phyloP scores from a whole-genome alignment of 2,888 invertebrate genomes.

The Aporophyla lueneburgensis region DNA sequence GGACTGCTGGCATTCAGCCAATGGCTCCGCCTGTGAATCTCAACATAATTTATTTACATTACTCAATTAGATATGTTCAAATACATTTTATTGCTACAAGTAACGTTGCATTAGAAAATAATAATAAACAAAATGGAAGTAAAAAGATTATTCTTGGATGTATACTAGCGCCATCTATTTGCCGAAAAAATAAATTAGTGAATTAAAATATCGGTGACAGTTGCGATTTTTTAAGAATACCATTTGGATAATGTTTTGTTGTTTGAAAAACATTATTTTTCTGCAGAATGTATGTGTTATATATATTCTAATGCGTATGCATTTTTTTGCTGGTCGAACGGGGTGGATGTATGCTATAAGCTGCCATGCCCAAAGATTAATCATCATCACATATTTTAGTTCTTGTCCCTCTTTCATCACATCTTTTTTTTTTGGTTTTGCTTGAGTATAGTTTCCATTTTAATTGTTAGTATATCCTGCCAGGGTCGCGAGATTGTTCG shows the following conservation, averaged over 20 bases:
- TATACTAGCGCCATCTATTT: conserved; percentile 39
- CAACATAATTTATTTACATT: conserved; percentile 60
- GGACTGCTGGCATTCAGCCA: conserved; percentile 51
- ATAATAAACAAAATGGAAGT: conserved; percentile 51
- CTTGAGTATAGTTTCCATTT: too few species aligned
- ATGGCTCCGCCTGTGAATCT: conserved; percentile 51
- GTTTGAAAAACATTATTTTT: conserved; percentile 5
- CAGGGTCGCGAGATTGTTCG: too few species aligned
- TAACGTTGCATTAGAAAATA: conserved; percentile 54
- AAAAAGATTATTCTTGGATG: conserved; percentile 29
- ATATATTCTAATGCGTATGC: neutral
- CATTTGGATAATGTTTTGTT: neutral
- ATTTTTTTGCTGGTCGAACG: neutral
- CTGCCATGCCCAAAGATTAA: neutral
- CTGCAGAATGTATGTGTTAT: neutral
- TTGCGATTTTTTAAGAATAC: conserved; percentile 5
- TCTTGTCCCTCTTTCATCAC: too few species aligned
- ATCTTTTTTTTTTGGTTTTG: too few species aligned
- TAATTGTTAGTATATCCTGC: too few species aligned
- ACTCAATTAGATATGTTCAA: conserved; percentile 59
- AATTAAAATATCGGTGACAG: conserved; percentile 1
- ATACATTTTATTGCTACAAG: conserved; percentile 54
- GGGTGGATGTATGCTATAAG: neutral
- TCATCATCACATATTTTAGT: too few species aligned
- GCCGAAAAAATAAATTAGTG: conserved; percentile 6